phyloP scores from a whole-genome alignment of 2,888 invertebrate species.

The Microchrysa polita region DNA sequence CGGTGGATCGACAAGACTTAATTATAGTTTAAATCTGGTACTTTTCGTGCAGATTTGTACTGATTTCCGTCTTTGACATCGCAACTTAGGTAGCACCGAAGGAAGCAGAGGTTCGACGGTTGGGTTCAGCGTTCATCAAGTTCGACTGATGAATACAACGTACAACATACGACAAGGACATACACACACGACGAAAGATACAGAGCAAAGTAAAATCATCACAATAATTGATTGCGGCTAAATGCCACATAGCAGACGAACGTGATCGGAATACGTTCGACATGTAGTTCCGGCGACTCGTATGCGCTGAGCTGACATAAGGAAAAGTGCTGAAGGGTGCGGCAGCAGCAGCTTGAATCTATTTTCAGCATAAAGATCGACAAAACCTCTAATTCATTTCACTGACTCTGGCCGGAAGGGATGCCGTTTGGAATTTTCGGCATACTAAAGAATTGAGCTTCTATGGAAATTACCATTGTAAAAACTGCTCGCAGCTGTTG shows the following conservation, averaged over 20 bases:
- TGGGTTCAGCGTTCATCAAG: neutral
- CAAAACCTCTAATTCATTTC: constrained; percentile 26
- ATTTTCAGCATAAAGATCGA: neutral
- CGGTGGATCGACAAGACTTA: constrained; percentile 9
- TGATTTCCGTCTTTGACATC: constrained; percentile 6
- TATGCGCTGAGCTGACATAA: neutral
- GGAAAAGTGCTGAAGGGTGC: neutral
- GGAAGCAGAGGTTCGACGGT: neutral
- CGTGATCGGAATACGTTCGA: constrained; percentile 42
- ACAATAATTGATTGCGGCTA: constrained; percentile 48
- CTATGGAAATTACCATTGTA: too few relatives aligned
- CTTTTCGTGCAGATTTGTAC: constrained; percentile 33
- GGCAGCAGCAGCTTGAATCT: constrained; percentile 14
- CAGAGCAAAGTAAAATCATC: constrained; percentile 45
- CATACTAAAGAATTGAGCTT: too few relatives aligned
- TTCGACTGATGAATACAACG: too few relatives aligned
- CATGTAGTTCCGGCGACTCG: neutral
- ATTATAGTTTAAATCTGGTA: constrained; percentile 41
- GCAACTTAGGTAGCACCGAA: neutral
- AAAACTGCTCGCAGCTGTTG: too few relatives aligned
- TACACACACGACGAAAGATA: constrained; percentile 34
- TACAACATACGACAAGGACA: too few relatives aligned
- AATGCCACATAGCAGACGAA: constrained; percentile 46
- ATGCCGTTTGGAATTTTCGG: neutral
- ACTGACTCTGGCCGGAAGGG: neutral